Conservation (phyloP, 2,888 invertebrate genomes). For the Phytoseiulus persimilis region DNA sequence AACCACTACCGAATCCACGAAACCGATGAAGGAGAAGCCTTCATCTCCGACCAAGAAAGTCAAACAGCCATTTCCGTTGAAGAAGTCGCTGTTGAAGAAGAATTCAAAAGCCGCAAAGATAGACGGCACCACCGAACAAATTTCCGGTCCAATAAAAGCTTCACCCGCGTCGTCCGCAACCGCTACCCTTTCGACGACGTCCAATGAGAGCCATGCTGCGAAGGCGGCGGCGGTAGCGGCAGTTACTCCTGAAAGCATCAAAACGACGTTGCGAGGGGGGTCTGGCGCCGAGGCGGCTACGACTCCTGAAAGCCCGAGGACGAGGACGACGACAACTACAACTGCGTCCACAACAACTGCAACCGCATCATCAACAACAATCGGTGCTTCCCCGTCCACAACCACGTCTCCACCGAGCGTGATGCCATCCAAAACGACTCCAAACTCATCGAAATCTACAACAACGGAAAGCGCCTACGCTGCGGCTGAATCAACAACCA, state of each 20-base stretch:
- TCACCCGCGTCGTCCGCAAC: background rate
- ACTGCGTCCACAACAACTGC: background rate
- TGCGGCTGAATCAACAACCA: background rate
- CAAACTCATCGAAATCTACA: background rate
- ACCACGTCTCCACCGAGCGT: background rate
- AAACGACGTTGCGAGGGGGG: background rate
- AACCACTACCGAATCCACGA: slow-evolving; percentile 17
- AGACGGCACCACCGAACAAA: background rate
- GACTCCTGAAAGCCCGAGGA: background rate
- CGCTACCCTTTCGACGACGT: background rate
- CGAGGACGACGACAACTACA: background rate
- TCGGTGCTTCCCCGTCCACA: background rate
- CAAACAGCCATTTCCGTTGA: slow-evolving; percentile 6
- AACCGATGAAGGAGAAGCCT: slow-evolving; percentile 22
- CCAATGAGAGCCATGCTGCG: background rate
- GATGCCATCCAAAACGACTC: background rate
- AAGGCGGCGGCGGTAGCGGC: background rate
- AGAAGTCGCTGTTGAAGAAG: slow-evolving; percentile 13
- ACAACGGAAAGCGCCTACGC: background rate
- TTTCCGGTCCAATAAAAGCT: background rate
- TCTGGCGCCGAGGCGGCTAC: slow-evolving; percentile 5
- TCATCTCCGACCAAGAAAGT: slow-evolving; percentile 6
- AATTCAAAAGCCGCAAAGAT: background rate
- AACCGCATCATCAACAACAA: background rate
- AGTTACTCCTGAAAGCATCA: background rate